These are phyloP conservation scores for Bombus difficillimus DNA, from an alignment of 1,140 invertebrate species.

Conservation along the genomic window DNA sequence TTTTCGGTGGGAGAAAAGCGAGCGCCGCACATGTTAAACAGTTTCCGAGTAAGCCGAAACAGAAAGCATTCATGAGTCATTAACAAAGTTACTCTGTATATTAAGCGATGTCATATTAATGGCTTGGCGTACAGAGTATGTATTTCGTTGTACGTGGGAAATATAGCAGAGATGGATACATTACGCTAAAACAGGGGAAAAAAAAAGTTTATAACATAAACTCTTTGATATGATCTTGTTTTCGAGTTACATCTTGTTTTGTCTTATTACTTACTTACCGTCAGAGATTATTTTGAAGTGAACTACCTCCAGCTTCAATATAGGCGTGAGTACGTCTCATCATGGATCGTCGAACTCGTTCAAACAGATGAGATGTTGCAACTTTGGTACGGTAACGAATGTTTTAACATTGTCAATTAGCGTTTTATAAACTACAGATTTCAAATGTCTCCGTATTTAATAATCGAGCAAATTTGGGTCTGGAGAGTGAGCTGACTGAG, in stretches of 20 bases:
- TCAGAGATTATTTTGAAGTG: too few relatives aligned
- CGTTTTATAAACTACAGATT: not conserved
- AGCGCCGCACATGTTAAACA: conserved; percentile 12
- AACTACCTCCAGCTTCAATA: too few relatives aligned
- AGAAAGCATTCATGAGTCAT: conserved; percentile 41
- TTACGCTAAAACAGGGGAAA: not conserved
- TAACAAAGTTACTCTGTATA: conserved; percentile 4
- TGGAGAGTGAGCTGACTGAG: not conserved
- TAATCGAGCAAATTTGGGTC: not conserved
- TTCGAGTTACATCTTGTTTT: not conserved
- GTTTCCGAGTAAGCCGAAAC: not conserved
- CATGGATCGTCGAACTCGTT: not conserved
- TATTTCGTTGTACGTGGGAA: not conserved
- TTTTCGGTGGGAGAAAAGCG: conserved; percentile 11
- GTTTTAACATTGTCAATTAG: not conserved
- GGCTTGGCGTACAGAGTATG: conserved; percentile 36
- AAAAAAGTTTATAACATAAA: not conserved
- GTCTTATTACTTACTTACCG: not conserved
- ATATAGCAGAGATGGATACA: not conserved
- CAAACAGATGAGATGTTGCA: not conserved
- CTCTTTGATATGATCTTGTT: not conserved
- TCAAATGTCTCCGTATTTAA: not conserved
- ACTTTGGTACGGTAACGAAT: not conserved
- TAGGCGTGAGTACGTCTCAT: too few relatives aligned
- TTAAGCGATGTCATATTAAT: conserved; percentile 49